Conservation (phyloP, 2,888 invertebrate genomes). For the Harpalus rufipes region DNA sequence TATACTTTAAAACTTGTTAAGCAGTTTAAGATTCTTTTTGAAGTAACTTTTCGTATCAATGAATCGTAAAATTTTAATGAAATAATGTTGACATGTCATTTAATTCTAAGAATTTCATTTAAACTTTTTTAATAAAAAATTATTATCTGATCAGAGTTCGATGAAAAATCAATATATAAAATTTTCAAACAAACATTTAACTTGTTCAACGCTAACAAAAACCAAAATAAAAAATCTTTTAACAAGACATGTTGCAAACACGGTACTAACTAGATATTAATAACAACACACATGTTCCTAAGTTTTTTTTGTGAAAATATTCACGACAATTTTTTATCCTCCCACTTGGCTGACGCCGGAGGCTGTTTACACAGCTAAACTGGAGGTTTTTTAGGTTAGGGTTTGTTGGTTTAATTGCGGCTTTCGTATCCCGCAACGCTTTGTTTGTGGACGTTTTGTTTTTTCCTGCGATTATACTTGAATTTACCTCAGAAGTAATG, state of each 20-base stretch:
- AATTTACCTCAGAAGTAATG: slow-evolving; percentile 57
- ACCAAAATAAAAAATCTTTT: slow-evolving; percentile 16
- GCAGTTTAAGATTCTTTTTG: too few relatives aligned
- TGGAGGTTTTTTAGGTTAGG: slow-evolving; percentile 34
- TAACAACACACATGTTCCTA: slow-evolving; percentile 46
- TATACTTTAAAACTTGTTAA: too few relatives aligned
- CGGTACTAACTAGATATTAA: slow-evolving; percentile 63
- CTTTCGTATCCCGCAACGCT: slow-evolving; percentile 41
- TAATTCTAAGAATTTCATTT: neutral
- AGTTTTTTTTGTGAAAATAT: slow-evolving; percentile 51
- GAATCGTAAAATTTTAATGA: too few relatives aligned
- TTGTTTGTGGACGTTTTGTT: slow-evolving; percentile 41
- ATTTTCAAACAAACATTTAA: neutral
- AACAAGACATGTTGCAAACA: slow-evolving; percentile 54
- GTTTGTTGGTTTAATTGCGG: slow-evolving; percentile 43
- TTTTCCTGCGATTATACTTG: slow-evolving; percentile 55
- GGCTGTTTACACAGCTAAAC: slow-evolving; percentile 64
- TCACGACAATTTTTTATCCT: slow-evolving; percentile 59
- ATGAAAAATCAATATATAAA: slow-evolving; percentile 1
- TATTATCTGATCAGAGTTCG: neutral
- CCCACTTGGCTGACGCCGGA: slow-evolving; percentile 42
- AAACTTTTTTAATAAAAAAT: neutral
- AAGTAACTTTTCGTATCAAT: too few relatives aligned
- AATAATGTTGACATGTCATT: neutral
- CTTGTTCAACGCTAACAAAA: neutral